Percentiles rank a stretch among this genome's conserved stretches.
Evolutionary conservation across 2,888 invertebrate species (phyloP).

Genomic region (Oithona nana): DNA sequence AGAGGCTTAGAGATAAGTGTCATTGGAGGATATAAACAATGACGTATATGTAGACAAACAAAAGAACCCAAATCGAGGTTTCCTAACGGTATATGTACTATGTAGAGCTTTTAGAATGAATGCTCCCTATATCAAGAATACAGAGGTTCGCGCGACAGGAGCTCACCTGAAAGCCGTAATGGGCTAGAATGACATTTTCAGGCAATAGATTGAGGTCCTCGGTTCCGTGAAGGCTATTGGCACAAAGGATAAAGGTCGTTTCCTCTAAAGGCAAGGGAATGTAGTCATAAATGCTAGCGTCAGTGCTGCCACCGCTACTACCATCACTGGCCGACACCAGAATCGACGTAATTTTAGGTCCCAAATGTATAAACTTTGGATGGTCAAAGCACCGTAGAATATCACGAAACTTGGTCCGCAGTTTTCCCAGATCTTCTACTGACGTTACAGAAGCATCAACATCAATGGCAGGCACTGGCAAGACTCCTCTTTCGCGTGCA

Average conservation of each 20-base stretch:
- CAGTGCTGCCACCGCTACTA: no score
- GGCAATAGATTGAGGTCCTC: background rate
- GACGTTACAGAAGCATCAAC: background rate
- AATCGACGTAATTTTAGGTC: constrained; percentile 1
- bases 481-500: constrained; percentile 1
- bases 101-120: no score
- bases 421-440: background rate
- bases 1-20: no score
- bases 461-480: constrained; percentile 10
- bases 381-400: constrained; percentile 8
- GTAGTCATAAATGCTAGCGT: background rate
- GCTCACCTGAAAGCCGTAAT: constrained; percentile 1
- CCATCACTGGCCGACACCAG: background rate
- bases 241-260: background rate
- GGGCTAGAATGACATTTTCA: background rate
- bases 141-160: no score
- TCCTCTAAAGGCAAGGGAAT: background rate
- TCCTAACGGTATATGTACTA: no score
- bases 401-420: background rate
- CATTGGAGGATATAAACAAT: no score
- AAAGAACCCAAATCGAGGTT: no score
- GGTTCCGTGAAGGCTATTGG: background rate
- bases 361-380: background rate
- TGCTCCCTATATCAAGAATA: no score
- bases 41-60: no score